Evolutionary conservation across 2,113 vertebrate genomes (phyloP), one percentile per base, ranked within the genome.

Genomic region (Lepisosteus oculatus): DNA sequence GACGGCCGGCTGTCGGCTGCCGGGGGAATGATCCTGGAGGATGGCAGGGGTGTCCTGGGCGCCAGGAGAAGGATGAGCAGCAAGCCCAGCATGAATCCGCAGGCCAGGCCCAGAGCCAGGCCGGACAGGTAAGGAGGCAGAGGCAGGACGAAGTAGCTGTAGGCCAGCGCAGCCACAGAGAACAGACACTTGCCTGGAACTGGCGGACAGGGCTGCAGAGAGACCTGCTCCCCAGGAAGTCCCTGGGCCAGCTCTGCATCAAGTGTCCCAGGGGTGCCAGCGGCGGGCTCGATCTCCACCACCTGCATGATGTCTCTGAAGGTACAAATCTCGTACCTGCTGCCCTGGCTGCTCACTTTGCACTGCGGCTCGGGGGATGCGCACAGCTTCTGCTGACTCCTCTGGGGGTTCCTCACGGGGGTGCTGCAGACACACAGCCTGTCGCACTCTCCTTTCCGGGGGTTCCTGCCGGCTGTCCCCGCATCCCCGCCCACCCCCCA

Each of bases 1-100:
- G 79, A 9, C 11, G 29, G 80, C 44, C 73, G 61, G 43, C 56
- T 69, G 47, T 70, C 81, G 44, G 9, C 61, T 11, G 44, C 56
- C 5, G 71, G 69, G 6, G 17, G 78, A 0, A n/a, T 17, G 7
- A 65, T 71, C 77, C 44, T 85, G 57, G 73, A 12, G 1, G 13
- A 43, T 1, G 69, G 67, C 64, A 12, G 8, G 0, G 69, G 42
- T 67, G 64, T 65, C 74, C 71, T 86, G 0, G 85, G 84, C 45
- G 86, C 74, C 65, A 92, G 84, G 70, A 94, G 81, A 44, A 85
- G 86, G 55, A 97, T 51, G 47, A 93, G 80, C 13, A 95, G 80
- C 72, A 96, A 88, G 72, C 94, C 94, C 2, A 95, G 74, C 66
- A 94, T 65, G 71, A 96, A 91, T 43, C 95, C 95, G 1, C 91